Evolutionary conservation across 2,888 invertebrate genomes (phyloP), one percentile per base, ranked within the genome.

Genomic region (Eupeodes luniger): DNA sequence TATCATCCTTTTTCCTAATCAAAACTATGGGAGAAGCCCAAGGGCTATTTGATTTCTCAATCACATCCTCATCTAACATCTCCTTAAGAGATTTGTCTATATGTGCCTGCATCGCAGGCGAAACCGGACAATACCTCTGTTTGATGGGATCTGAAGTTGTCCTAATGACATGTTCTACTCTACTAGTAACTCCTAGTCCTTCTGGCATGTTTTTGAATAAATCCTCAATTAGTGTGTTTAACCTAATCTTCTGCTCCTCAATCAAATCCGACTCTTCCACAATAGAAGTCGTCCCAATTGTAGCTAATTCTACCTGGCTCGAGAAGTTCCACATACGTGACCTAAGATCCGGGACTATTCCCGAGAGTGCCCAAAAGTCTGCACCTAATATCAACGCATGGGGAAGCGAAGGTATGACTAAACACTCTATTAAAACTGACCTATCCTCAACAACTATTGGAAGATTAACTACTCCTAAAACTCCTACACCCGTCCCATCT

Each of bases 1-100:
- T 55, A 0, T 90, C 90, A 61, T 91, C 89, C 40, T 89, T 90
- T 64, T 91, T 90, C 53, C 75, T 81, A 11, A 90, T 86, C 10
- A 91, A 90, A 12, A 90, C 69, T 6, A 70, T 36, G 5, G 36
- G 36, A 2, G 36, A 36, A 7, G 36, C 36, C 2, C 36, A 36
- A 36, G 36, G 36, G 36, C 36, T 36, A 36, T 36, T 36, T 1
- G 36, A 36, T 36, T 72, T 57, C 11, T 57, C 57, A 27, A 57
- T 57, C 0, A 27, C 57, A 9, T 27, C 57, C 9, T 57, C 12
- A 11, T 57, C 57, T 27, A 57, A 57, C 57, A 57, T 57, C 27
- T 57, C 57, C 7, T 57, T 19, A 27, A 57, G 27, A 2, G 27
- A 7, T 11, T 57, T 57, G 19, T 12, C 57, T 7, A 27, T 57